Percentiles rank a stretch among this genome's conserved stretches.
Evolutionary conservation across 2,797 vertebrate genomes (phyloP).

Genomic region (Muraenolepis orangiensis): DNA sequence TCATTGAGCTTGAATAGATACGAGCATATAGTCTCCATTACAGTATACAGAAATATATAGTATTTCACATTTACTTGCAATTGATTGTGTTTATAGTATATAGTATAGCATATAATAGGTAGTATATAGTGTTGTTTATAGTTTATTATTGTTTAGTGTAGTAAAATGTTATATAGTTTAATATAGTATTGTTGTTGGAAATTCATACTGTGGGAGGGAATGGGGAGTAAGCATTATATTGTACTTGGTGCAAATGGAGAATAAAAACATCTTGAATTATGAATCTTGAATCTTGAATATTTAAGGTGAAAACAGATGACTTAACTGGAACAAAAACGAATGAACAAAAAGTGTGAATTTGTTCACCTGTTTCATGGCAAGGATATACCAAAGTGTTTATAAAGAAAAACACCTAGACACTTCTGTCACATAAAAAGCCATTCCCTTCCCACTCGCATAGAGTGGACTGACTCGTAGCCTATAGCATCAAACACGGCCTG

Average conservation of each 20-base stretch:
- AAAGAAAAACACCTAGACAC: conserved; percentile 41
- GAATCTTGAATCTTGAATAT: too few species aligned
- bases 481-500: conserved; percentile 53
- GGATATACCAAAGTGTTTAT: conserved; percentile 42
- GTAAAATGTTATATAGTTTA: too few species aligned
- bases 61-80: background rate
- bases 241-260: too few species aligned
- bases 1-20: background rate
- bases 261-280: too few species aligned
- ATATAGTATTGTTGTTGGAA: too few species aligned
- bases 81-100: too few species aligned
- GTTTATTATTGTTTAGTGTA: too few species aligned
- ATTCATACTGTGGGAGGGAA: too few species aligned
- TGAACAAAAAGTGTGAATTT: conserved; percentile 25
- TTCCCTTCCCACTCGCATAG: conserved; percentile 44
- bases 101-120: too few species aligned
- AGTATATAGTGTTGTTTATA: too few species aligned
- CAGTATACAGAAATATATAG: background rate
- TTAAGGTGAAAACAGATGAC: conserved; percentile 7
- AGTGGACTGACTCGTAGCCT: conserved; percentile 62
- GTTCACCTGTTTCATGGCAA: conserved; percentile 45
- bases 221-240: too few species aligned
- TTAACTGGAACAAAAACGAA: background rate
- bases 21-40: background rate
- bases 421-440: conserved; percentile 40